phyloP scores from a whole-genome alignment of 2,797 vertebrate species.

The Pseudochaenichthys georgianus region DNA sequence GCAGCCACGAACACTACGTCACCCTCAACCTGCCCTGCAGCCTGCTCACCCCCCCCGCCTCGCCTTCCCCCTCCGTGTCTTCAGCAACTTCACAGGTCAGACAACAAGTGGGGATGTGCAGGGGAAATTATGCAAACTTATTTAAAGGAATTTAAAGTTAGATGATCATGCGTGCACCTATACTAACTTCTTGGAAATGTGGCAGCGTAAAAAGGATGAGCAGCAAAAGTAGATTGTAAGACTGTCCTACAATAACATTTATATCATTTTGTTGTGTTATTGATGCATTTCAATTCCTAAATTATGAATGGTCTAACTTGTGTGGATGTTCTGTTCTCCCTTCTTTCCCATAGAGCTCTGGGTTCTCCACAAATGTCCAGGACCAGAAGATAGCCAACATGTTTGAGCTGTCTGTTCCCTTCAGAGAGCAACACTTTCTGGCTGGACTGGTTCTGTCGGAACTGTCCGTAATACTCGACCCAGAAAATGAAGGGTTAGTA shows the following conservation, averaged over 20 bases:
- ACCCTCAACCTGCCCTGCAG: conserved; percentile 97
- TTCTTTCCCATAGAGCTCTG: conserved; percentile 90
- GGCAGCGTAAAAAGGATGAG: not conserved
- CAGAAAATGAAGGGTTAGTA: conserved; percentile 95
- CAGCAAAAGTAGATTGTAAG: too few species aligned
- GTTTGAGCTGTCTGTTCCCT: conserved; percentile 98
- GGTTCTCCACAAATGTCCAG: conserved; percentile 96
- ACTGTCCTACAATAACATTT: too few species aligned
- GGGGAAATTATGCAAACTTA: not conserved
- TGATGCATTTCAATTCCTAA: too few species aligned
- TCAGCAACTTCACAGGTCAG: conserved; percentile 97
- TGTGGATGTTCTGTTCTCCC: not conserved
- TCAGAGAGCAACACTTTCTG: conserved; percentile 97
- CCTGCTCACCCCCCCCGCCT: conserved; percentile 95
- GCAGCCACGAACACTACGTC: conserved; percentile 98
- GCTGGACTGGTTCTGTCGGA: conserved; percentile 95
- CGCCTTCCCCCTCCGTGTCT: conserved; percentile 96
- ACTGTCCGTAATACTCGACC: conserved; percentile 95
- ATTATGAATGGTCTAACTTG: not conserved
- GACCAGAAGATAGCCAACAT: conserved; percentile 99
- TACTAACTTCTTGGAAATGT: not conserved
- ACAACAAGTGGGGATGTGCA: not conserved
- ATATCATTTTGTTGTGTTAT: too few species aligned
- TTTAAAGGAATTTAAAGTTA: not conserved
- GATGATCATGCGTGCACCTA: not conserved